These are phyloP conservation scores for Theristus sp. DNA, from an alignment of 2,888 invertebrate genomes.

Conservation along the genomic window DNA sequence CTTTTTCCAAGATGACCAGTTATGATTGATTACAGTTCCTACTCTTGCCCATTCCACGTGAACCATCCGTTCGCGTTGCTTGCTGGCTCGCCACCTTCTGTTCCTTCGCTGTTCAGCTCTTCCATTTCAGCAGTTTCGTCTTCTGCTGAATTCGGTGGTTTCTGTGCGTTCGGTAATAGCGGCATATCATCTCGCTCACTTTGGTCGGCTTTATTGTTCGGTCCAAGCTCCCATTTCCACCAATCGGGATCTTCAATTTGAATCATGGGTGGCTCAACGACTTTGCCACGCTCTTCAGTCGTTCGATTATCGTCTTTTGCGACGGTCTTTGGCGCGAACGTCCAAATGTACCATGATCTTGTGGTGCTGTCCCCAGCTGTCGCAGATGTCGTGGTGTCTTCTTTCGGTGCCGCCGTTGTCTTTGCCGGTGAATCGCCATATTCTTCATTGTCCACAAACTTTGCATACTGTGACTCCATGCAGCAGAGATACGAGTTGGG, in stretches of 20 bases:
- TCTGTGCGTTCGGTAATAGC: too few species aligned
- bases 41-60: too few species aligned
- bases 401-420: neutral
- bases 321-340: neutral
- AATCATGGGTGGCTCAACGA: neutral
- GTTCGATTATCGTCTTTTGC: too few species aligned
- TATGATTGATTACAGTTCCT: too few species aligned
- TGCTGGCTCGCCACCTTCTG: too few species aligned
- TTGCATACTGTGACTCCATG: neutral
- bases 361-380: too few species aligned
- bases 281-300: neutral
- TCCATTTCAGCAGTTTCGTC: too few species aligned
- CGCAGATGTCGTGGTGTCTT: neutral
- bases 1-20: too few species aligned
- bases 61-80: too few species aligned
- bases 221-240: neutral
- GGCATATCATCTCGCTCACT: neutral
- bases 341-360: too few species aligned
- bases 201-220: neutral
- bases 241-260: neutral
- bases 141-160: too few species aligned
- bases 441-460: neutral
- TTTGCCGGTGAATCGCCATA: neutral
- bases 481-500: constrained; percentile 6
- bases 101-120: too few species aligned